Evolutionary conservation across 1,140 invertebrate species (phyloP), one percentile per base, ranked within the genome.

Genomic region (Scylla paramamosain): DNA sequence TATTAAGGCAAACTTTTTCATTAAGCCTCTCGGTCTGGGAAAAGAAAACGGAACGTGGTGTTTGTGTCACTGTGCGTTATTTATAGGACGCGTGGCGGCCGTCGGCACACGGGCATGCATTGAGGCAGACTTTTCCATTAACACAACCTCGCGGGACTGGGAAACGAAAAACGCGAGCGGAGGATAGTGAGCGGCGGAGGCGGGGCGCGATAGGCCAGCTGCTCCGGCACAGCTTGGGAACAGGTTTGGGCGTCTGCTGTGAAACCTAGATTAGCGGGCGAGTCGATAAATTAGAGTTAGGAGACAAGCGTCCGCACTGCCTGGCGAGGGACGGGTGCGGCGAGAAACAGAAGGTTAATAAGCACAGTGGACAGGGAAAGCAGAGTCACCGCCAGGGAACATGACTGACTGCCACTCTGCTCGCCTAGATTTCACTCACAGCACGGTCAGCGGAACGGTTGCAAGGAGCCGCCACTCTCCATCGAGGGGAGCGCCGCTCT

Each of bases 221-320:
- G 67, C n/a, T n/a, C 25, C n/a, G 20, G 25, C 67, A 77, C 12
- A 25, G 20, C 67, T 20, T 1, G 0, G 25, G 67, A 77, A 77
- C 67, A n/a, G 67, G 67, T 77, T 77, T 77, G 67, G 67, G 67
- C 67, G 67, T 77, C n/a, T 77, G 20, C 67, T 77, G 67, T 77
- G 67, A 77, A 77, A 20, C 67, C 20, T 77, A n/a, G 67, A 77
- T 77, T 77, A 77, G 67, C 67, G 67, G 67, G 67, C 20, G 67
- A 77, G 67, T 77, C 67, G 67, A 77, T 77, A 77, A 77, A 77
- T 77, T 77, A 77, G n/a, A 77, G 67, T 77, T 77, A 77, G n/a
- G 67, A 77, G 67, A 77, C 67, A n/a, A 77, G n/a, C 67, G 20
- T 77, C 67, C 67, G 20, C 67, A 25, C n/a, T 12, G 67, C 20